Percentiles rank a stretch among this genome's conserved stretches.
phyloP scores from a whole-genome alignment of 2,888 invertebrate genomes.

The Periphyllus acericola region DNA sequence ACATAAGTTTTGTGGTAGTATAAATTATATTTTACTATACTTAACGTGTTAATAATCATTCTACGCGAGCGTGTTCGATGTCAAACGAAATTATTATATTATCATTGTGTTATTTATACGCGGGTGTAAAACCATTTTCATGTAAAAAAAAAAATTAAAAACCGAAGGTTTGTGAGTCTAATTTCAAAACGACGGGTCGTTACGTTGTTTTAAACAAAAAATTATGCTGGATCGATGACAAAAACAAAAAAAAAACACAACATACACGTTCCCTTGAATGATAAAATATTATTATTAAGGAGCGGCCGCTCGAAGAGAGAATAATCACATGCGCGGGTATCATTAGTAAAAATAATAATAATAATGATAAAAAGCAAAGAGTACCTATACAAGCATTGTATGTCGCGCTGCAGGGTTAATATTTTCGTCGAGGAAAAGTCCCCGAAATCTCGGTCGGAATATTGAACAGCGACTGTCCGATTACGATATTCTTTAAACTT shows the following conservation, averaged over 20 bases:
- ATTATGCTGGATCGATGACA: neutral
- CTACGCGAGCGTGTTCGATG: neutral
- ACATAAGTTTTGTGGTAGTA: too few species aligned
- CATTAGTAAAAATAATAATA: neutral
- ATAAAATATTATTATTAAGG: slow-evolving; percentile 37
- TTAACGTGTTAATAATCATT: neutral
- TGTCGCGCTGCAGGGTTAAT: slow-evolving; percentile 18
- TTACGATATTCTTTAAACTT: slow-evolving; percentile 61
- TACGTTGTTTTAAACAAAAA: slow-evolving; percentile 11
- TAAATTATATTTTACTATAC: neutral
- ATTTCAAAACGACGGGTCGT: neutral
- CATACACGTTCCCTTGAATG: neutral
- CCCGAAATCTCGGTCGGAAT: slow-evolving; percentile 47
- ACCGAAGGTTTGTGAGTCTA: neutral
- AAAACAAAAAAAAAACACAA: neutral
- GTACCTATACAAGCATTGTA: neutral
- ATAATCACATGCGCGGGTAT: neutral
- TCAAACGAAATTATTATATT: neutral
- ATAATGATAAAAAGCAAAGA: neutral
- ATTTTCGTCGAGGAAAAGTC: slow-evolving; percentile 39
- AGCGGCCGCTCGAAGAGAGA: neutral
- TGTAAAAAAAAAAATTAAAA: neutral
- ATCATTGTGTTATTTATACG: neutral
- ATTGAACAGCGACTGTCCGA: slow-evolving; percentile 57
- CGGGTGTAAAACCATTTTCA: neutral